Base-by-base conservation (phyloP, 2,797 vertebrate genomes). In the Cichlasoma orientale region DNA sequence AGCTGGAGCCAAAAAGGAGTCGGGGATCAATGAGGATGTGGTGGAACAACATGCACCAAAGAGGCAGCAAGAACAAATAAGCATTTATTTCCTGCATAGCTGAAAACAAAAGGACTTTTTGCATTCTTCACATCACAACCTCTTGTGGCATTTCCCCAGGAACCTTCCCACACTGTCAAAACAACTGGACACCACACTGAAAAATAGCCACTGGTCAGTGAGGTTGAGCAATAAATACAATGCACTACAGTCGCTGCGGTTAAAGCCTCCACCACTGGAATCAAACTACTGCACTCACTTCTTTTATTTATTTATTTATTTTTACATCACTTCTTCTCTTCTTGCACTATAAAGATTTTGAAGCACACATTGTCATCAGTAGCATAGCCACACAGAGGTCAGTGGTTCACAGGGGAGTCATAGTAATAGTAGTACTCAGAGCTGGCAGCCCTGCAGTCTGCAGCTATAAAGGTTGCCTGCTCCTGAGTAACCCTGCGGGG, bases 401-500 rank as follows among this genome's bases (percentile, higher is more conserved):
- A 82, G 66, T 2, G 9, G 66, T 76, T 81, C 58, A 80, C 53
- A n/a, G 54, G 53, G 58, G 58, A 27, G 56, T 66, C 47, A 61
- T 36, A 54, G 74, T 80, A 70, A 80, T 76, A 75, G 74, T 63
- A 58, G 70, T 3, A 61, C 72, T 77, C 66, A 12, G 63, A 76
- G 61, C 57, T 73, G 77, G 79, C 78, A 77, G 63, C 9, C 79
- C 77, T 4, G 44, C 74, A 83, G 77, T 57, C 74, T 72, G 73
- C 52, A 55, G 80, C 76, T 80, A 75, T 76, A 90, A 86, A 88
- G 85, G 86, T 88, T 13, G 16, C 47, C 72, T 80, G 73, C 82
- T 94, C 92, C 90, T 88, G 92, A 94, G 89, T 92, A 93, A 94
- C 89, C 83, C 86, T 81, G 78, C 71, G 76, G 71, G 85, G 18